phyloP scores from a whole-genome alignment of 2,797 vertebrate species.

The Garrulus glandarius region DNA sequence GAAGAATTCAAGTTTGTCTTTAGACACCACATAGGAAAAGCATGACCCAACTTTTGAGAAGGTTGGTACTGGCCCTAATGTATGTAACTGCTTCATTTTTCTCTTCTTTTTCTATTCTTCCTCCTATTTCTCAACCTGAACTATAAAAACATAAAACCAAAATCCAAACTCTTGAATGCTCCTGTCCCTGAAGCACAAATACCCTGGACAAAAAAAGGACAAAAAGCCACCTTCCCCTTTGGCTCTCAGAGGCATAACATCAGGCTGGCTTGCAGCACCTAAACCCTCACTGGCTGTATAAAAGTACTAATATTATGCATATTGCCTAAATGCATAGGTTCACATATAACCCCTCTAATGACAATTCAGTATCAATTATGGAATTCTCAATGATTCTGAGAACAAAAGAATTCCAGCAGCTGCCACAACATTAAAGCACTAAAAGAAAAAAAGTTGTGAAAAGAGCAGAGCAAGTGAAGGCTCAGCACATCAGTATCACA shows the following conservation, averaged over 20 bases:
- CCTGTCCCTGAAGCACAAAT: not conserved
- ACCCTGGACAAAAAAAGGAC: not conserved
- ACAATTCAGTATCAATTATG: not conserved
- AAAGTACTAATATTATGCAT: accelerated
- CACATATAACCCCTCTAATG: not conserved
- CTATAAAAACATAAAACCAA: not conserved
- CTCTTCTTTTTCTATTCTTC: not conserved
- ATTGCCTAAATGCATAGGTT: not conserved
- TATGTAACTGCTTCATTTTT: not conserved
- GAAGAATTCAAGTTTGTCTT: not conserved
- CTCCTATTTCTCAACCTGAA: not conserved
- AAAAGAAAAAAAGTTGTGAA: not conserved
- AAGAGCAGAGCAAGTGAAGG: not conserved
- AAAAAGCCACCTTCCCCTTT: not conserved
- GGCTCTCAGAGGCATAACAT: not conserved
- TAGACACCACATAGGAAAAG: not conserved
- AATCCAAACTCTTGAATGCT: not conserved
- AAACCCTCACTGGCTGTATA: not conserved
- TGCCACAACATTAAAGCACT: not conserved
- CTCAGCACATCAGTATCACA: not conserved
- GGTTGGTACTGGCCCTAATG: not conserved
- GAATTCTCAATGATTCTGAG: accelerated
- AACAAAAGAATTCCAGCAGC: not conserved
- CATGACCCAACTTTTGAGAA: not conserved
- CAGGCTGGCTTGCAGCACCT: not conserved